Evolutionary conservation across 2,797 vertebrate species (phyloP), one percentile per base, ranked within the genome.

Genomic region (Perodicticus potto): DNA sequence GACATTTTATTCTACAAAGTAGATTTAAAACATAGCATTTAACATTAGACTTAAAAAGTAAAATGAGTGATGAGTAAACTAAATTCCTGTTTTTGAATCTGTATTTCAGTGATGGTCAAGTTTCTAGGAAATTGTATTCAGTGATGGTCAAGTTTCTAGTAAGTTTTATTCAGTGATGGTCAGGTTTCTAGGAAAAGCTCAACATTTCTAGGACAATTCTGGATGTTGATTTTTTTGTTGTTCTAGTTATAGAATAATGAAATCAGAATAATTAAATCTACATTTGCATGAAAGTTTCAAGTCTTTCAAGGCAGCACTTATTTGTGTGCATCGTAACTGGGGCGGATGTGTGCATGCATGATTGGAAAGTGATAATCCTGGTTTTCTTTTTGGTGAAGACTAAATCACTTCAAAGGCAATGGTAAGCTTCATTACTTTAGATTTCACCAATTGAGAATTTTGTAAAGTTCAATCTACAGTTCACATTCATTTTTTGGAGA

Each of bases 71-170:
- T 80, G 9, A 93, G 55, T 84, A 29, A 74, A 93, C 34, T 76
- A 23, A 83, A 86, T 85, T 94, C 67, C 49, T 94, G 7, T 27
- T 94, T 89, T 89, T 61, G 5, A 92, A 73, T 95, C 43, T 53
- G 7, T 92, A 53, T 82, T 82, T 90, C 29, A 77, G 14, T 5
- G 53, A 37, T 80, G 61, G 2, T 23, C 32, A 81, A 1, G 1
- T 93, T 96, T 88, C 72, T 88, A 63, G 67, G 43, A 92, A 72
- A 63, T 40, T 40, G 40, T 40, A 40, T 40, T 40, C 40, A 40
- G 40, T 40, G 40, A 40, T 40, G 40, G 40, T 40, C 40, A 40
- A 40, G 40, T 40, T 40, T 40, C 67, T 88, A 63, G 67, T n/a
- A 40, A 40, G 40, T 40, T 40, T 40, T n/a, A n/a, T n/a, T n/a